A percentile compares a stretch with the other conserved stretches of the same genome.
phyloP scores from a whole-genome alignment of 2,113 vertebrate species.

The Phalacrocorax aristotelis region DNA sequence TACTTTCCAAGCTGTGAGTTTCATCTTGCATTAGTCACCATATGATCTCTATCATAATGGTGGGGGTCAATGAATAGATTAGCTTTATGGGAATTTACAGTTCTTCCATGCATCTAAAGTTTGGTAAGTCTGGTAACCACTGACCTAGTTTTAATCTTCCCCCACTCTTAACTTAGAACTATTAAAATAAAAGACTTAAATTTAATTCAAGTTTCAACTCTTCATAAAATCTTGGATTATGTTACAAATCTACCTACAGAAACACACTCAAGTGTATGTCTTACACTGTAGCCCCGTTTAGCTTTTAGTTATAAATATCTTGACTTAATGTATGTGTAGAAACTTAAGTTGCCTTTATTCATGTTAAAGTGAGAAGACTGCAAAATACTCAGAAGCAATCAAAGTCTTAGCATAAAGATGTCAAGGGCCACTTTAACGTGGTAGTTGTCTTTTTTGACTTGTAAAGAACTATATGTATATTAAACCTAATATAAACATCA shows the following conservation, averaged over 20 bases:
- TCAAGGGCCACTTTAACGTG: constrained; percentile 74
- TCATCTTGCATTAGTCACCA: constrained; percentile 99
- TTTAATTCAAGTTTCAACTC: constrained; percentile 68
- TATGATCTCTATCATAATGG: constrained; percentile 99
- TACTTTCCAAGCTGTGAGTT: constrained; percentile 99
- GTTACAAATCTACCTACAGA: constrained; percentile 73
- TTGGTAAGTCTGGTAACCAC: constrained; percentile 87
- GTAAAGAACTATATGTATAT: constrained; percentile 62
- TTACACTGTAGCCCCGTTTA: constrained; percentile 71
- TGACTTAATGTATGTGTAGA: constrained; percentile 73
- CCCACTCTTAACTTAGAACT: constrained; percentile 77
- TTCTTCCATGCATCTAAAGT: constrained; percentile 99
- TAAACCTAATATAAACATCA: constrained; percentile 72
- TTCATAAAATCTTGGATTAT: constrained; percentile 72
- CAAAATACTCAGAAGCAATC: constrained; percentile 66
- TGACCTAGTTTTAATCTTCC: constrained; percentile 79
- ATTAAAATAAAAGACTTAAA: constrained; percentile 75
- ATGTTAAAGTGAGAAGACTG: constrained; percentile 75
- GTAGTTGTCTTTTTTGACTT: constrained; percentile 55
- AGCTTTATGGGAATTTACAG: constrained; percentile 99
- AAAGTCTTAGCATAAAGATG: constrained; percentile 60
- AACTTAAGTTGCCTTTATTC: constrained; percentile 66
- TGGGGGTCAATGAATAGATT: constrained; percentile 99
- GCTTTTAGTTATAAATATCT: constrained; percentile 64
- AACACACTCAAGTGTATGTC: constrained; percentile 75